Evolutionary conservation across 2,797 vertebrate genomes (phyloP), one percentile per base, ranked within the genome.

Genomic region (Sardinella longiceps): DNA sequence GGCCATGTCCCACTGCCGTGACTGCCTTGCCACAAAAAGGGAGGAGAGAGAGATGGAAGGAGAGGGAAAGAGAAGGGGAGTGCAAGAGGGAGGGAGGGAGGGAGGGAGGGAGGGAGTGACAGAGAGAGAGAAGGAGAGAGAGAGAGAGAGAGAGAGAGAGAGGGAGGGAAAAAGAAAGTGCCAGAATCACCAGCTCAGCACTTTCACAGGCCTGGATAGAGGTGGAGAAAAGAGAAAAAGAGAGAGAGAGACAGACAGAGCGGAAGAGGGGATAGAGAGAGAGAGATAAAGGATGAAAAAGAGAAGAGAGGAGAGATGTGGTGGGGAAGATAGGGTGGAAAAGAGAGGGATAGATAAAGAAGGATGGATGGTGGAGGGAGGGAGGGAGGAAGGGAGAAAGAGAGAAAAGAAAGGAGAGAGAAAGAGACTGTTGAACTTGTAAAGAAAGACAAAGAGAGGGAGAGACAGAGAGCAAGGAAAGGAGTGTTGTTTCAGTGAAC

Each of bases 1-100:
- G 90, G 90, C 92, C 93, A 94, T 93, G 93, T 94, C 92, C 89
- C 92, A 93, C 93, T 94, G 94, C 94, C 84, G 92, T 89, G 90
- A 88, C 63, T 81, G 81, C 84, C 85, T 85, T 80, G 86, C 84
- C 85, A 85, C 80, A 87, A 87, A 88, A 83, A 86, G 80, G 56
- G 50, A 86, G 84, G 56, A n/a, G 23, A n/a, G 56, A 53, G 51
- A 53, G 50, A 51, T 51, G 11, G 43, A 43, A 43, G 43, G 43
- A 43, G 43, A 43, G 43, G 7, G 50, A 51, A 18, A 84, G 60
- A 84, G 33, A 80, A 48, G 4, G 43, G 60, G 63, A 81, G 37
- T n/a, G 56, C 25, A n/a, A 25, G 23, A 56, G 18, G 10, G 23
- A 60, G 56, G 10, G 14, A 3, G 14, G 51, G 15, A 11, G 15